Percentiles rank a stretch among this genome's conserved stretches.
Evolutionary conservation across 2,888 invertebrate genomes (phyloP).

Genomic region (Metellina segmentata): DNA sequence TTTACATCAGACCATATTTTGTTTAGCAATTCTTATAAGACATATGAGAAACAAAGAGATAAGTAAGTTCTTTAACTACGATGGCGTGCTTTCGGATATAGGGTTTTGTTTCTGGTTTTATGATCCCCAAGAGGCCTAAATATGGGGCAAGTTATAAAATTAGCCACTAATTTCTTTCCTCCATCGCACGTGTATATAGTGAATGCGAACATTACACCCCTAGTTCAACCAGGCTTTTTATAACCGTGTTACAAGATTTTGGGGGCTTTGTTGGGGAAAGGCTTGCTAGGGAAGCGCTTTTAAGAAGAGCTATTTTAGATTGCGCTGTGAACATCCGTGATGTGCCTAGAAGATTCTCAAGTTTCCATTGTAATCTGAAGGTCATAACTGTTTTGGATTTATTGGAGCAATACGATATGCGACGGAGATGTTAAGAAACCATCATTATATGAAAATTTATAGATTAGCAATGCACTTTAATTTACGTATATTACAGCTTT

Average conservation of each 20-base stretch:
- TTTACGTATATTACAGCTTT: no score
- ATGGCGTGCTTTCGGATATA: background rate
- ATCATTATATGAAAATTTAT: no score
- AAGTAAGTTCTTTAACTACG: no score
- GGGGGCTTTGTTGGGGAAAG: slow-evolving; percentile 43
- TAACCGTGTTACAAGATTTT: slow-evolving; percentile 32
- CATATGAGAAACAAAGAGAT: background rate
- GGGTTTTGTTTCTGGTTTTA: slow-evolving; percentile 24
- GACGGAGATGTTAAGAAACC: no score
- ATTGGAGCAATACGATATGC: no score
- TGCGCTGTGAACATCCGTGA: background rate
- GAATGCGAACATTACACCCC: slow-evolving; percentile 46
- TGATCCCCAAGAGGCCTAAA: slow-evolving; percentile 34
- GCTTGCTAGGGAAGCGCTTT: background rate
- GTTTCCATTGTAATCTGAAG: background rate
- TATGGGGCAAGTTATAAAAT: slow-evolving; percentile 59
- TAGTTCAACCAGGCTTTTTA: slow-evolving; percentile 48
- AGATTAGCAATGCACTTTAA: no score
- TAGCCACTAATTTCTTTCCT: slow-evolving; percentile 62
- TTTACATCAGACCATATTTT: background rate
- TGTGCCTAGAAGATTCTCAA: background rate
- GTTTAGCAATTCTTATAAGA: background rate
- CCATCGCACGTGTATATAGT: slow-evolving; percentile 42
- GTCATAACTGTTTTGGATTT: background rate
- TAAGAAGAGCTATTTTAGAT: background rate